Percentiles rank a stretch among this genome's conserved stretches.
phyloP scores from a whole-genome alignment of 2,113 vertebrate species.

The Crotalus tigris region DNA sequence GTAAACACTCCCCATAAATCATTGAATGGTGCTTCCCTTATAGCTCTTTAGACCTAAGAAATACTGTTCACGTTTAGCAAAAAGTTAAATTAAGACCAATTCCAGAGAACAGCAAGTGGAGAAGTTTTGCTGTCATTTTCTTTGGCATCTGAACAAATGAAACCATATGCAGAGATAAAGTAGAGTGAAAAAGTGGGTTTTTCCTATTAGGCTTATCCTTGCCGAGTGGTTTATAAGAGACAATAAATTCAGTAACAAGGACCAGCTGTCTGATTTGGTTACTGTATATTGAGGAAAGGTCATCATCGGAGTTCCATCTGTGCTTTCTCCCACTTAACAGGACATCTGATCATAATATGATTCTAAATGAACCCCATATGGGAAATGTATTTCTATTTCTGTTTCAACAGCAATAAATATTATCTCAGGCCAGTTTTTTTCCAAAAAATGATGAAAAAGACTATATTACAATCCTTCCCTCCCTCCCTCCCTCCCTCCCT shows the following conservation, averaged over 20 bases:
- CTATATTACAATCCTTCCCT: background rate
- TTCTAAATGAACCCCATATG: slow-evolving; percentile 61
- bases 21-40: background rate
- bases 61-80: slow-evolving; percentile 34
- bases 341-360: slow-evolving; percentile 67
- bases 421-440: slow-evolving; percentile 37
- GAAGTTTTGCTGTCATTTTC: background rate
- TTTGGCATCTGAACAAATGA: slow-evolving; percentile 38
- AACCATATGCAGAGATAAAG: slow-evolving; percentile 28
- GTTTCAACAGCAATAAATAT: slow-evolving; percentile 52
- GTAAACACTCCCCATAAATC: background rate
- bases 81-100: slow-evolving; percentile 35
- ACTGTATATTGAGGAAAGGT: slow-evolving; percentile 51
- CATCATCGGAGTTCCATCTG: slow-evolving; percentile 55
- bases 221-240: slow-evolving; percentile 44
- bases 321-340: slow-evolving; percentile 46
- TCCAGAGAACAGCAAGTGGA: slow-evolving; percentile 27
- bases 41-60: slow-evolving; percentile 4
- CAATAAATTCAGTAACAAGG: slow-evolving; percentile 47
- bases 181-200: slow-evolving; percentile 40
- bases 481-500: background rate
- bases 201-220: slow-evolving; percentile 37
- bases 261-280: slow-evolving; percentile 54
- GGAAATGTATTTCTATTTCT: slow-evolving; percentile 55
- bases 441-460: slow-evolving; percentile 19